These are phyloP conservation scores for Sisyra nigra DNA, from an alignment of 2,888 invertebrate species.

Conservation along the genomic window DNA sequence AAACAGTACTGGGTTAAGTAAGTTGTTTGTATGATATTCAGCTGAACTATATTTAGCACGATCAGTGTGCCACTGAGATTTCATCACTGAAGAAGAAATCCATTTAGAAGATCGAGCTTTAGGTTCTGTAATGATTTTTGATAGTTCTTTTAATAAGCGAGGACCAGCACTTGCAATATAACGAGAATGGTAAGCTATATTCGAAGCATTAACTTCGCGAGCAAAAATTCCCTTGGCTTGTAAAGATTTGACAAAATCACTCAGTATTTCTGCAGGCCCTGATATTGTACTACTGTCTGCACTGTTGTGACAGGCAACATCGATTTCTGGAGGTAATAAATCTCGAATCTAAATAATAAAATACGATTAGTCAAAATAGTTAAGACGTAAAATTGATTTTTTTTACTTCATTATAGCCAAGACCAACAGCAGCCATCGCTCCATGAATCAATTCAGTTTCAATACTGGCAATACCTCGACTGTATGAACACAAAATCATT, in stretches of 20 bases:
- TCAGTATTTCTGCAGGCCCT: slow-evolving; percentile 48
- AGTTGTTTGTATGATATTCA: slow-evolving; percentile 78
- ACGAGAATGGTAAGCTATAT: slow-evolving; percentile 56
- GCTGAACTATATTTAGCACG: slow-evolving; percentile 55
- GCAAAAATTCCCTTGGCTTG: slow-evolving; percentile 51
- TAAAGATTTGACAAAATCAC: slow-evolving; percentile 37
- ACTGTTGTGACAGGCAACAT: slow-evolving; percentile 73
- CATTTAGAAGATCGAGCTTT: slow-evolving; percentile 57
- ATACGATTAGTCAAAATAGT: not conserved
- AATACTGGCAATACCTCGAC: slow-evolving; percentile 50
- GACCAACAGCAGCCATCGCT: slow-evolving; percentile 73
- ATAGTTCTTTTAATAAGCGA: slow-evolving; percentile 43
- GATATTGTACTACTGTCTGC: slow-evolving; percentile 63
- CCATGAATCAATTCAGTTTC: slow-evolving; percentile 47
- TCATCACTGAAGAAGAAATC: slow-evolving; percentile 72
- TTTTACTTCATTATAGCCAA: slow-evolving; percentile 7
- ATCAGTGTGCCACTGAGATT: slow-evolving; percentile 49
- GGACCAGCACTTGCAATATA: slow-evolving; percentile 46
- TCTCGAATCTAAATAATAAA: slow-evolving; percentile 27
- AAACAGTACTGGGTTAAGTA: slow-evolving; percentile 50
- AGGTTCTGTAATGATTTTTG: slow-evolving; percentile 44
- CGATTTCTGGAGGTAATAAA: slow-evolving; percentile 56
- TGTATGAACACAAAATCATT: slow-evolving; percentile 61
- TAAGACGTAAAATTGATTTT: too few relatives aligned
- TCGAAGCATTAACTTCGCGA: slow-evolving; percentile 28